Percentiles rank a stretch among this genome's conserved stretches.
These are phyloP conservation scores for Chrosomus eos DNA, from an alignment of 2,797 vertebrate species.

Conservation along the genomic window DNA sequence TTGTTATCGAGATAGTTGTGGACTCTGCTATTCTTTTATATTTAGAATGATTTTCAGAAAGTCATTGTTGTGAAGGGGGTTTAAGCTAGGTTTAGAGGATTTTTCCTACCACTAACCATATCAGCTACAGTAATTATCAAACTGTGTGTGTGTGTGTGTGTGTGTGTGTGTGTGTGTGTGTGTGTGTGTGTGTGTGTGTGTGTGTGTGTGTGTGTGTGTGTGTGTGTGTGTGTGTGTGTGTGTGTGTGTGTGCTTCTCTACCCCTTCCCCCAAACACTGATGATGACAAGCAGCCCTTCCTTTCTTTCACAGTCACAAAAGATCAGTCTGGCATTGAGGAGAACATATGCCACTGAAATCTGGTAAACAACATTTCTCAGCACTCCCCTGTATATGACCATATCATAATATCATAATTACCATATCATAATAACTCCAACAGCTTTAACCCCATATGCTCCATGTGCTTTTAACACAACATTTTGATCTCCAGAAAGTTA, in stretches of 20 bases:
- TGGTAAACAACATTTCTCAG: conserved; percentile 16
- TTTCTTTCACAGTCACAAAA: conserved; percentile 43
- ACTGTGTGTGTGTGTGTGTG: neutral
- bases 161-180: no score
- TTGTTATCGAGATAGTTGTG: neutral
- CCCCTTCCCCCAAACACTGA: conserved; percentile 14
- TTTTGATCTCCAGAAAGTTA: neutral
- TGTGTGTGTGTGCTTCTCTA: neutral
- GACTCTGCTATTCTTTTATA: neutral
- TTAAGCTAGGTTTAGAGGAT: neutral
- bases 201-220: neutral
- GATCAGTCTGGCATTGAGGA: conserved; percentile 38
- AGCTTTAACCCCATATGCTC: no score
- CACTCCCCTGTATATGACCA: neutral
- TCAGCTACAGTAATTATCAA: neutral
- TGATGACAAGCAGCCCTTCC: conserved; percentile 34
- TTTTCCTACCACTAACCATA: neutral
- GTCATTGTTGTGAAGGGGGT: neutral
- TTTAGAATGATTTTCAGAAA: neutral
- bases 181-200: no score
- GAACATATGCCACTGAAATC: conserved; percentile 73
- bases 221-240: neutral
- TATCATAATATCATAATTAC: no score
- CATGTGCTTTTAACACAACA: neutral
- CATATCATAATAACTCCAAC: neutral